Conservation (phyloP, 2,113 vertebrate species). For the Trogon melanurus region DNA sequence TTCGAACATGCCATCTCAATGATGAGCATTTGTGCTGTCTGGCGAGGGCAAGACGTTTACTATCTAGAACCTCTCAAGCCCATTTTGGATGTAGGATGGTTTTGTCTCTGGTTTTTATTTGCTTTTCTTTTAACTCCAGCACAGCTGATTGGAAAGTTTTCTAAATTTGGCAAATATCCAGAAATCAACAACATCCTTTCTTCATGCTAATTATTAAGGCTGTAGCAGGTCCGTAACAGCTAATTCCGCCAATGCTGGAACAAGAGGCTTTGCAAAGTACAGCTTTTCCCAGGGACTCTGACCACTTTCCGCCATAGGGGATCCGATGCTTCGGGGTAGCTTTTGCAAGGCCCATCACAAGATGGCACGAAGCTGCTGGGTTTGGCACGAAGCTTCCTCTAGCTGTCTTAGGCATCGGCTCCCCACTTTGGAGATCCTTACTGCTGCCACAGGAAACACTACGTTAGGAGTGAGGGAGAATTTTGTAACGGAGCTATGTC, state of each 20-base stretch:
- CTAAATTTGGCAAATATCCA: slow-evolving; percentile 8
- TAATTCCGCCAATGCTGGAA: not conserved
- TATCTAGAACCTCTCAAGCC: not conserved
- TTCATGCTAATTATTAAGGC: not conserved
- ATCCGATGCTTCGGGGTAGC: not conserved
- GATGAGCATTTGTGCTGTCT: not conserved
- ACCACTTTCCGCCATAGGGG: not conserved
- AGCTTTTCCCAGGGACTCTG: not conserved
- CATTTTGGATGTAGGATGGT: not conserved
- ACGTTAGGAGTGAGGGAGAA: not conserved
- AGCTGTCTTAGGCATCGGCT: not conserved
- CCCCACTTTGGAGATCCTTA: not conserved
- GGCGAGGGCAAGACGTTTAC: not conserved
- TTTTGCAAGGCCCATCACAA: not conserved
- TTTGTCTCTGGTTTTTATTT: not conserved
- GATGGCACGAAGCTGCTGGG: not conserved
- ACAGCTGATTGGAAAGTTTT: not conserved
- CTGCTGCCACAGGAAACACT: slow-evolving; percentile 37
- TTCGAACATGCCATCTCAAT: not conserved
- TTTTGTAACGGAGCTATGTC: not conserved
- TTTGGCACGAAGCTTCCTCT: slow-evolving; percentile 46
- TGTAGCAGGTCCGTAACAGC: not conserved
- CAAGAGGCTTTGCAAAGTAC: not conserved
- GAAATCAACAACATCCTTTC: not conserved
- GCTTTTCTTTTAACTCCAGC: not conserved